Percentiles rank a stretch among this genome's conserved stretches.
Conservation (phyloP, 1,140 invertebrate species). For the Oreohelix idahoensis region DNA sequence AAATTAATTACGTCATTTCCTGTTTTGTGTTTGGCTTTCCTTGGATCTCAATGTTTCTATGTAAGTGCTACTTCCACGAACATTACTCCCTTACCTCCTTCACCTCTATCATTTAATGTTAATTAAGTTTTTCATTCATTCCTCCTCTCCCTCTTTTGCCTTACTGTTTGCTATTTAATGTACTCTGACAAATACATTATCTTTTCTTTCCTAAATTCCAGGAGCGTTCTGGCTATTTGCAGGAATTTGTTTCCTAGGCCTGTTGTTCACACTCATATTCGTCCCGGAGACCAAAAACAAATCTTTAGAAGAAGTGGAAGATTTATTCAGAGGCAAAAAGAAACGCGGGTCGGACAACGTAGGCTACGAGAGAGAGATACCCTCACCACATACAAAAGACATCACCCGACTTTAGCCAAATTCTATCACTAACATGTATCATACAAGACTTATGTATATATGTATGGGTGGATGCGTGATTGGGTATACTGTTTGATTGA, state of each 20-base stretch:
- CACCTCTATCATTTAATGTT: no score
- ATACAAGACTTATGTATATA: neutral
- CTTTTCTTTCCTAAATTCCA: slow-evolving; percentile 56
- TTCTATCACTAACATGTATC: neutral
- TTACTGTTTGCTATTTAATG: no score
- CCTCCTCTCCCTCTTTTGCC: no score
- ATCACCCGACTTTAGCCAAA: neutral
- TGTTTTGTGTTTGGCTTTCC: no score
- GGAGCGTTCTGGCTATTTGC: slow-evolving; percentile 87
- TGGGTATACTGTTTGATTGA: neutral
- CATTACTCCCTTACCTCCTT: no score
- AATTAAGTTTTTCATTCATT: no score
- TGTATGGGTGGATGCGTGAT: neutral
- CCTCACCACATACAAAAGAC: neutral
- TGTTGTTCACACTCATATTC: slow-evolving; percentile 85
- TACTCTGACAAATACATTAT: no score
- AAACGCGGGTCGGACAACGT: slow-evolving; percentile 11
- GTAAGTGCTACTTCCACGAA: no score
- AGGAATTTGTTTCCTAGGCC: slow-evolving; percentile 80
- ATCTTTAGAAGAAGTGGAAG: slow-evolving; percentile 87
- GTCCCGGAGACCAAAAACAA: slow-evolving; percentile 77
- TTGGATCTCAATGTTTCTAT: no score
- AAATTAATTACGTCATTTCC: no score
- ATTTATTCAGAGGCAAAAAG: slow-evolving; percentile 71
- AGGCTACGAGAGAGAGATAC: slow-evolving; percentile 21